Conservation (phyloP, 2,797 vertebrate species). For the Echiichthys vipera region DNA sequence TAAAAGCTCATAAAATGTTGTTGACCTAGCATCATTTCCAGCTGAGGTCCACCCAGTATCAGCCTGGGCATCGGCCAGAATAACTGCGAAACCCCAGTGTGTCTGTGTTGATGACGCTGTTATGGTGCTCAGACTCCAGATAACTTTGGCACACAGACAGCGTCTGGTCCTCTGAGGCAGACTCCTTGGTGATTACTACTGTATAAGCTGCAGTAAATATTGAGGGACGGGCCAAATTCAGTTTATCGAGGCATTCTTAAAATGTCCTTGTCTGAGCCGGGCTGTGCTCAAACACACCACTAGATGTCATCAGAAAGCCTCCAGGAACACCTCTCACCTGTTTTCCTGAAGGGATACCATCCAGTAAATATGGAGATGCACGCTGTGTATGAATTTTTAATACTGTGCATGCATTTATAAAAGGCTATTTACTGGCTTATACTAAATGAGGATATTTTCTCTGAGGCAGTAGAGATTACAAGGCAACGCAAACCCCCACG, state of each 20-base stretch:
- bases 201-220: conserved; percentile 44
- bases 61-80: not conserved
- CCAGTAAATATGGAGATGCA: conserved; percentile 28
- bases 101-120: not conserved
- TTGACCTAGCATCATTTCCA: not conserved
- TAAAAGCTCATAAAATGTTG: not conserved
- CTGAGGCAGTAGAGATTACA: not conserved
- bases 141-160: conserved; percentile 4
- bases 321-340: conserved; percentile 2
- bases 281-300: conserved; percentile 48
- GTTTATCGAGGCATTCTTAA: conserved; percentile 33
- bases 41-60: not conserved
- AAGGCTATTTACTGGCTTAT: not conserved
- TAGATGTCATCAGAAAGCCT: conserved; percentile 75
- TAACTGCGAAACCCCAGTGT: too few relatives aligned
- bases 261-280: conserved; percentile 25
- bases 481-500: conserved; percentile 21
- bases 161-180: conserved; percentile 5
- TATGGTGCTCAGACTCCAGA: not conserved
- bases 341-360: conserved; percentile 29
- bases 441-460: conserved; percentile 8
- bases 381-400: conserved; percentile 26
- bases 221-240: conserved; percentile 27
- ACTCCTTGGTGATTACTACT: conserved; percentile 33
- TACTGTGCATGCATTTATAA: conserved; percentile 17